phyloP scores from a whole-genome alignment of 2,797 vertebrate genomes.

The Alcedo atthis region DNA sequence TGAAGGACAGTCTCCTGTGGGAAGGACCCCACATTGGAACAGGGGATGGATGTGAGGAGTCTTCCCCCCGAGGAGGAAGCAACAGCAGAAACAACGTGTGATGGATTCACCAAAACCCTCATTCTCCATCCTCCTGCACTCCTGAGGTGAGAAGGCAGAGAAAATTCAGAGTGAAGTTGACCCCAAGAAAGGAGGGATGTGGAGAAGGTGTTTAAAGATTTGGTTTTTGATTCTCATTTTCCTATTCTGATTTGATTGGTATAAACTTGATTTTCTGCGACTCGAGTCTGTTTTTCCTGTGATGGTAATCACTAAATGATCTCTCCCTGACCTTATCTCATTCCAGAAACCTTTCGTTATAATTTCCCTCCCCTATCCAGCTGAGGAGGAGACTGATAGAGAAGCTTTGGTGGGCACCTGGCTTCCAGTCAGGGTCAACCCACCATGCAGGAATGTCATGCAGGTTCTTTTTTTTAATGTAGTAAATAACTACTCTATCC shows the following conservation, averaged over 20 bases:
- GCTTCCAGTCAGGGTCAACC: background rate
- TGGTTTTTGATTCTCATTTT: background rate
- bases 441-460: background rate
- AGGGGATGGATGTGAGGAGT: background rate
- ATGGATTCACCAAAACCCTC: background rate
- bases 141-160: background rate
- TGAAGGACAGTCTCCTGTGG: background rate
- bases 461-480: background rate
- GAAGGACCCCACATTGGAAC: background rate
- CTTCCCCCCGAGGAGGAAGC: background rate
- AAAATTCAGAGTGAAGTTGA: background rate
- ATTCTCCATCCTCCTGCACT: background rate
- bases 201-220: background rate
- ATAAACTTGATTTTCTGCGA: no score
- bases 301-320: no score
- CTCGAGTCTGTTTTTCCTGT: no score
- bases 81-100: background rate
- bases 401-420: background rate
- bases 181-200: background rate
- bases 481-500: background rate
- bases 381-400: background rate
- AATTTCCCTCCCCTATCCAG: no score
- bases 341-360: background rate
- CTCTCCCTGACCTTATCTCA: background rate
- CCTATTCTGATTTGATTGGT: background rate